Conservation (phyloP, 1,140 invertebrate genomes). For the Cheumatopsyche charites region DNA sequence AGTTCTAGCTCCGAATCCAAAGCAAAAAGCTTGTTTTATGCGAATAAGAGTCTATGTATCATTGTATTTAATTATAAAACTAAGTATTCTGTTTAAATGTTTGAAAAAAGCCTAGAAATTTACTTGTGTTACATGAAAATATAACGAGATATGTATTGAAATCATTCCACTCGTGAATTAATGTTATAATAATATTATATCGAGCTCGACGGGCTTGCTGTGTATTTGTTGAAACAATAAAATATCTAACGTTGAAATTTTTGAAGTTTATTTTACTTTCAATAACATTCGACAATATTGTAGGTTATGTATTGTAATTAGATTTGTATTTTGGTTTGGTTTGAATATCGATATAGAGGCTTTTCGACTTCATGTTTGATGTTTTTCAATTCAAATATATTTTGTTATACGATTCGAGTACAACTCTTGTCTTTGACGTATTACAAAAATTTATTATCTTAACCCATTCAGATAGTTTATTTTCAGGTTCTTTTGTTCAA, state of each 20-base stretch:
- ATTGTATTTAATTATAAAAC: constrained; percentile 2
- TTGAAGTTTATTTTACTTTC: neutral
- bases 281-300: neutral
- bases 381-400: too few relatives aligned
- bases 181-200: constrained; percentile 32
- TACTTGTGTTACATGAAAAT: neutral
- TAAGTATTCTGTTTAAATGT: constrained; percentile 4
- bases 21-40: neutral
- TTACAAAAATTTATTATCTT: too few relatives aligned
- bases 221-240: constrained; percentile 36
- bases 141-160: constrained; percentile 40
- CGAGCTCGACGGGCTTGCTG: neutral
- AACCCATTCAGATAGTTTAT: too few relatives aligned
- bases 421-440: too few relatives aligned
- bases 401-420: too few relatives aligned
- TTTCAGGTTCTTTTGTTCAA: too few relatives aligned
- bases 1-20: neutral
- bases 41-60: constrained; percentile 15
- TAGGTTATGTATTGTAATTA: neutral
- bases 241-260: constrained; percentile 31
- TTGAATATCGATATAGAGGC: too few relatives aligned
- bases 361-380: too few relatives aligned
- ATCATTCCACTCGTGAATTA: constrained; percentile 39
- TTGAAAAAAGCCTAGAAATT: neutral
- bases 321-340: too few relatives aligned